phyloP scores from a whole-genome alignment of 2,113 vertebrate species.

The Onychostruthus taczanowskii region DNA sequence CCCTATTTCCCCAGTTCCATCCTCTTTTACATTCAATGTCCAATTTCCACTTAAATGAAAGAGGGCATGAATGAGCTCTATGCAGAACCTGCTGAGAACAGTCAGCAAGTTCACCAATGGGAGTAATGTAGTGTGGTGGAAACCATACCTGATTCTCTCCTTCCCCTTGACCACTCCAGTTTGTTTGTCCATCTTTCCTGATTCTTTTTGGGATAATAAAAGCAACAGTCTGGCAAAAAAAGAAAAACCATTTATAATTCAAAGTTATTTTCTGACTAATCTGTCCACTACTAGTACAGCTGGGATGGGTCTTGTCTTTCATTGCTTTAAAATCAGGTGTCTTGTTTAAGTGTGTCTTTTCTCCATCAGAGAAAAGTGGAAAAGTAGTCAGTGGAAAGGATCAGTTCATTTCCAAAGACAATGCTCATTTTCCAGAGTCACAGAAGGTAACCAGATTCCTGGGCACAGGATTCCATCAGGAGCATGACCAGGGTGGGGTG shows the following conservation, averaged over 20 bases:
- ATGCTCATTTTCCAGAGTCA: background rate
- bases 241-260: background rate
- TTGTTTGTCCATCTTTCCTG: background rate
- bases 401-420: background rate
- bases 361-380: too few species aligned
- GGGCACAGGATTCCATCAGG: background rate
- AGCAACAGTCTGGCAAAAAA: background rate
- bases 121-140: fast-evolving
- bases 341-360: background rate
- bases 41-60: background rate
- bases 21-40: background rate
- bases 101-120: background rate
- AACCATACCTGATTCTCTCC: background rate
- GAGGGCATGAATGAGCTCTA: fast-evolving
- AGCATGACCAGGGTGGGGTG: background rate
- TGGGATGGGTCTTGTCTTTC: background rate
- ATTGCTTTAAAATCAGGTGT: background rate
- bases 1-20: background rate
- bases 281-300: background rate
- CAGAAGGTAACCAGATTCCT: background rate
- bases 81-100: background rate
- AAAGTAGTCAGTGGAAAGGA: background rate
- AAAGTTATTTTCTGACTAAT: background rate
- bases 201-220: background rate
- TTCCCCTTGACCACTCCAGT: background rate